Percentiles rank a stretch among this genome's conserved stretches.
These are phyloP conservation scores for Hippolais icterina DNA, from an alignment of 2,113 vertebrate genomes.

Conservation along the genomic window DNA sequence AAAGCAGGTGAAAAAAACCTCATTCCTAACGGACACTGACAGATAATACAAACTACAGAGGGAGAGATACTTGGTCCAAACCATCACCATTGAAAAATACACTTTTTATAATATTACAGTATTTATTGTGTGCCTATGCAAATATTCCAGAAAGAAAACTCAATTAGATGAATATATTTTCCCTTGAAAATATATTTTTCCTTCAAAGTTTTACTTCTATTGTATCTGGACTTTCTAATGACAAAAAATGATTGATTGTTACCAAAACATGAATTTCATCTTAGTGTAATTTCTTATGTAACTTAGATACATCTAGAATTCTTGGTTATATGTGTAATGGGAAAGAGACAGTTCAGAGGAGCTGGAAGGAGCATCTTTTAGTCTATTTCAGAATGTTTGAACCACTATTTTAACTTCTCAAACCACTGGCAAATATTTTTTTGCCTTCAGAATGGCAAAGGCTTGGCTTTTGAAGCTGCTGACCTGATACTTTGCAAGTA, in stretches of 20 bases:
- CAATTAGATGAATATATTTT: neutral
- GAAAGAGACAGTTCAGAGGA: neutral
- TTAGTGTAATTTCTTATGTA: neutral
- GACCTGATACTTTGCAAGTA: neutral
- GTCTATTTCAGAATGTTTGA: neutral
- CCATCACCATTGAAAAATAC: neutral
- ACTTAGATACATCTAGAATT: neutral
- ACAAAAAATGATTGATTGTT: neutral
- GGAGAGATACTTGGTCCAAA: neutral
- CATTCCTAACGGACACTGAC: neutral
- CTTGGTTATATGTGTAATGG: neutral
- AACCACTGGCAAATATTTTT: neutral
- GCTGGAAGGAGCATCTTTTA: neutral
- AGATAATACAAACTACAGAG: neutral
- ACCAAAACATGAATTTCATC: neutral
- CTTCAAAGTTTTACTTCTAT: neutral
- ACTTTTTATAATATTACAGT: neutral
- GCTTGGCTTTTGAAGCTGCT: neutral
- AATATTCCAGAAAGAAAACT: neutral
- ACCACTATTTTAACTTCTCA: neutral
- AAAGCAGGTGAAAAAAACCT: neutral
- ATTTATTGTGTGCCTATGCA: neutral
- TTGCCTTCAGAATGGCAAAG: neutral
- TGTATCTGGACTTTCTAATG: neutral
- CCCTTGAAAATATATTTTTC: neutral